These are phyloP conservation scores for Colaptes auratus DNA, from an alignment of 2,113 vertebrate species.

Conservation along the genomic window DNA sequence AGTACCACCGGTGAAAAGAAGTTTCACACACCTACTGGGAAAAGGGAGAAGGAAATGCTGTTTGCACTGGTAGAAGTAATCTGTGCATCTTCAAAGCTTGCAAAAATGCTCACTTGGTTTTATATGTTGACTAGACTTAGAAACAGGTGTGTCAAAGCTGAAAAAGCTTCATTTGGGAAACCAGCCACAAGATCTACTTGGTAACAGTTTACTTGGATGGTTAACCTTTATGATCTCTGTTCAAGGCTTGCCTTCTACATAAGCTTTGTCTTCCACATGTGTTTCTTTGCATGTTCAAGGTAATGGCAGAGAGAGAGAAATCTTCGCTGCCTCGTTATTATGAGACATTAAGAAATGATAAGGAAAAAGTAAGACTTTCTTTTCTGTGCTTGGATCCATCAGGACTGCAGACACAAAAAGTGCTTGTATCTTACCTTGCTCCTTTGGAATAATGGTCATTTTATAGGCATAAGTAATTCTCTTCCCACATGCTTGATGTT, in stretches of 20 bases:
- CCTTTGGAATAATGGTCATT: neutral
- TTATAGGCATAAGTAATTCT: neutral
- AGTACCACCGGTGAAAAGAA: slow-evolving; percentile 33
- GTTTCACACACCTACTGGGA: slow-evolving; percentile 51
- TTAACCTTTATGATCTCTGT: neutral
- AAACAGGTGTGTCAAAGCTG: neutral
- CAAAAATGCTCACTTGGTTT: neutral
- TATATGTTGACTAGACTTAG: neutral
- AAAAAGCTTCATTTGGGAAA: neutral
- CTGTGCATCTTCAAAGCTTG: slow-evolving; percentile 56
- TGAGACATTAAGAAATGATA: neutral
- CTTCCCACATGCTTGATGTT: neutral
- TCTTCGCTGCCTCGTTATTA: neutral
- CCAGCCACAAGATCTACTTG: neutral
- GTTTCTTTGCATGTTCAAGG: neutral
- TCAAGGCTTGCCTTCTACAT: neutral
- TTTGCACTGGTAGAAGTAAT: slow-evolving; percentile 36
- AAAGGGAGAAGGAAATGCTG: slow-evolving; percentile 32
- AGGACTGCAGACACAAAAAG: neutral
- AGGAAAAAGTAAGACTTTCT: neutral
- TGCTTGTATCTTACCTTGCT: neutral
- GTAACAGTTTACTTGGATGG: neutral
- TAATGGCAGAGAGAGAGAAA: neutral
- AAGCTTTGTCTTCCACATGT: neutral
- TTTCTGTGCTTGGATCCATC: neutral